phyloP scores from a whole-genome alignment of 2,888 invertebrate genomes.

The Furcula furcula region DNA sequence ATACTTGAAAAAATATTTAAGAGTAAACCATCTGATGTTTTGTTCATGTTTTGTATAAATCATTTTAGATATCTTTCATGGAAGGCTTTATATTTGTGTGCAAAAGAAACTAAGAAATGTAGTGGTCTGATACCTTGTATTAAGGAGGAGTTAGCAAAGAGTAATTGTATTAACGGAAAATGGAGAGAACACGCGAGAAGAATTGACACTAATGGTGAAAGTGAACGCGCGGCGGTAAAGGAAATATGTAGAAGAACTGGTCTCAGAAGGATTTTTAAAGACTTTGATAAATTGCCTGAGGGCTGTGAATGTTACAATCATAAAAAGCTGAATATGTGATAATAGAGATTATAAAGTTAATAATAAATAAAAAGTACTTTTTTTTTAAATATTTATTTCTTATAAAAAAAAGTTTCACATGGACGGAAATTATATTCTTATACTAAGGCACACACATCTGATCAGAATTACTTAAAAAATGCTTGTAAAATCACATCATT shows the following conservation, averaged over 20 bases:
- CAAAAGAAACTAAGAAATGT: constrained; percentile 62
- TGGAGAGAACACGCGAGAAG: constrained; percentile 63
- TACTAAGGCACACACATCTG: constrained; percentile 12
- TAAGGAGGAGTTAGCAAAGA: constrained; percentile 57
- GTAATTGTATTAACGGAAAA: constrained; percentile 68
- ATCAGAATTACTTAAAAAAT: no score
- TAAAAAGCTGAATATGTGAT: constrained; percentile 19
- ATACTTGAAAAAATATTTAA: constrained; percentile 55
- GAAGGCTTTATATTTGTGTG: constrained; percentile 64
- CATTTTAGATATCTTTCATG: constrained; percentile 70
- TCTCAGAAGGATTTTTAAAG: constrained; percentile 51
- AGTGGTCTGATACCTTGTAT: constrained; percentile 49
- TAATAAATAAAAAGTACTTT: constrained; percentile 15
- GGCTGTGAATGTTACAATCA: constrained; percentile 61
- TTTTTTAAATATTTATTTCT: constrained; percentile 6
- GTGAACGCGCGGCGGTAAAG: constrained; percentile 38
- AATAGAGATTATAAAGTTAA: constrained; percentile 7
- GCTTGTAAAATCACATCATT: no score
- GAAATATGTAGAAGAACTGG: constrained; percentile 60
- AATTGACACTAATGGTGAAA: constrained; percentile 52
- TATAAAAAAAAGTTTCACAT: constrained; percentile 7
- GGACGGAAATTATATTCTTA: constrained; percentile 10
- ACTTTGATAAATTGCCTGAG: constrained; percentile 50
- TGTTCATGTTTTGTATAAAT: constrained; percentile 69
- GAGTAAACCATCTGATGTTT: constrained; percentile 45